phyloP scores from a whole-genome alignment of 2,888 invertebrate species.

The Cataglyphis livida region DNA sequence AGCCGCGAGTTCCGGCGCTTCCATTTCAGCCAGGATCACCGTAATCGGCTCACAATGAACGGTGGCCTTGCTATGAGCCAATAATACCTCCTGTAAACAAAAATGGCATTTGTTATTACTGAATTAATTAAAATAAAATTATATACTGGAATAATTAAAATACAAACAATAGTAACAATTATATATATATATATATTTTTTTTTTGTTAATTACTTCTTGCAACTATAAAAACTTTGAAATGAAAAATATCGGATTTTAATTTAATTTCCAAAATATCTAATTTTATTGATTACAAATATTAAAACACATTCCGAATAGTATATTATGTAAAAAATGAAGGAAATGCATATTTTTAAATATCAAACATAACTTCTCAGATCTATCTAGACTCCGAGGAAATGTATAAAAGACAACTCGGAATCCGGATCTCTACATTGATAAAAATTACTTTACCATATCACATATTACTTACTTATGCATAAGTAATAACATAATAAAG shows the following conservation, averaged over 20 bases:
- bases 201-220: background rate
- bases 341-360: background rate
- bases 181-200: background rate
- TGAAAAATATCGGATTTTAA: background rate
- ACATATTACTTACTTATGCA: background rate
- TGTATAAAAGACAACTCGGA: background rate
- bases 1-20: conserved; percentile 88
- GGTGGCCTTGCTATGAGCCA: conserved; percentile 79
- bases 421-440: background rate
- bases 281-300: background rate
- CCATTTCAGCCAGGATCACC: conserved; percentile 89
- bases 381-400: background rate
- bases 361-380: background rate
- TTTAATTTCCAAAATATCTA: background rate
- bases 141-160: too few species aligned
- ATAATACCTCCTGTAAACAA: conserved; percentile 81
- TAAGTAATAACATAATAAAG: conserved; percentile 22
- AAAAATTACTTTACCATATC: background rate
- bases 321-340: background rate
- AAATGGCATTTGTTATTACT: background rate
- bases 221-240: background rate
- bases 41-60: conserved; percentile 86
- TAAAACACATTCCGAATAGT: background rate
- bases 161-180: background rate
- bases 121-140: background rate